These are phyloP conservation scores for Pyrocoelia pectoralis DNA, from an alignment of 2,888 invertebrate species.

Conservation along the genomic window DNA sequence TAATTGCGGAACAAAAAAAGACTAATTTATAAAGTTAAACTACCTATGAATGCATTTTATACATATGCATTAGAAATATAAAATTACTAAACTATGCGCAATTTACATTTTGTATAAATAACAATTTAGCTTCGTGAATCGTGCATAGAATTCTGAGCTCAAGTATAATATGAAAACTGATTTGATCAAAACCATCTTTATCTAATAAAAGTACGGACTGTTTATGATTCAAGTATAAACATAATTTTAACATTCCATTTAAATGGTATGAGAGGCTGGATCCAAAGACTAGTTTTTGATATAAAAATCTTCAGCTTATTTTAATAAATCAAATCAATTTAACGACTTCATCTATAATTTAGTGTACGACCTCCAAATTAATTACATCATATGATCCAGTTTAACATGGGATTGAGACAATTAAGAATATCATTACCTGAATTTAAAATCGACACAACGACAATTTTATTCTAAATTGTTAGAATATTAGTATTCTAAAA, in stretches of 20 bases:
- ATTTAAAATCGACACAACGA: too few species aligned
- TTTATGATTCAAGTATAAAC: conserved; percentile 32
- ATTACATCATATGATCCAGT: conserved; percentile 1
- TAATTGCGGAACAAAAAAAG: background rate
- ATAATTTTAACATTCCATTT: conserved; percentile 32
- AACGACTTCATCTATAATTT: too few species aligned
- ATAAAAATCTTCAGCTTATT: conserved; percentile 13
- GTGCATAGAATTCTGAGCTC: conserved; percentile 33
- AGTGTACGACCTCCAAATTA: background rate
- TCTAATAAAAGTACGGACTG: conserved; percentile 33
- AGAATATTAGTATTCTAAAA: conserved; percentile 22
- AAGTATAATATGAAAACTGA: conserved; percentile 30
- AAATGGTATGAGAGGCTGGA: conserved; percentile 2
- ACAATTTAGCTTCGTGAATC: conserved; percentile 36
- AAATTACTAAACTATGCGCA: conserved; percentile 24
- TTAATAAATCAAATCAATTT: too few species aligned
- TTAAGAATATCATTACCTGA: conserved; percentile 14
- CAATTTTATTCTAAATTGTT: conserved; percentile 21
- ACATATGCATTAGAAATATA: conserved; percentile 28
- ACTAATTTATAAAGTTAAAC: background rate
- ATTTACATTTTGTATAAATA: conserved; percentile 36
- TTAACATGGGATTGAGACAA: background rate
- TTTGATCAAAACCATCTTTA: conserved; percentile 35
- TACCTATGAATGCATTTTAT: background rate
- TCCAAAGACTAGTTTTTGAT: conserved; percentile 19